These are phyloP conservation scores for Acanthornis magna DNA, from an alignment of 2,797 vertebrate genomes.

Conservation along the genomic window DNA sequence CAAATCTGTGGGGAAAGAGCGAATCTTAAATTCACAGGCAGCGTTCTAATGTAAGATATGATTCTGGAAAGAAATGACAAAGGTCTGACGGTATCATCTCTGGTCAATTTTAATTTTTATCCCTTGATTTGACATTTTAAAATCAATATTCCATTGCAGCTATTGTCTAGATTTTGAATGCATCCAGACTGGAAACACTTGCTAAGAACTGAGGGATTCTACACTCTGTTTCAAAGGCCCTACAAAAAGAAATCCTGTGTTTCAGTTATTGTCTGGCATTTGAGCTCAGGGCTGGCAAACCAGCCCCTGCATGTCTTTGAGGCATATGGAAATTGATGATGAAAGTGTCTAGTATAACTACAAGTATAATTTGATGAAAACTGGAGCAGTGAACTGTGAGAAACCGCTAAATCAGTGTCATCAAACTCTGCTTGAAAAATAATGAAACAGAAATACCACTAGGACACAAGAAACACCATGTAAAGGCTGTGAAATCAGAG, in stretches of 20 bases:
- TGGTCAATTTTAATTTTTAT: constrained; percentile 17
- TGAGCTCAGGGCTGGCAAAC: constrained; percentile 64
- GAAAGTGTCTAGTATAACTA: constrained; percentile 71
- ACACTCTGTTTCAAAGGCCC: neutral
- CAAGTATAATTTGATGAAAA: constrained; percentile 78
- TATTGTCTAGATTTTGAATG: neutral
- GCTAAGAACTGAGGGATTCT: neutral
- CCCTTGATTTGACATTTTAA: neutral
- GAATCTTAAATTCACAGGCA: neutral
- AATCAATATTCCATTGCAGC: constrained; percentile 5
- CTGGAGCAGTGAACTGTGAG: constrained; percentile 76
- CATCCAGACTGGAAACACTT: neutral
- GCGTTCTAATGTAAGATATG: neutral
- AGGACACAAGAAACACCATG: constrained; percentile 28
- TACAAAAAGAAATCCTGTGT: neutral
- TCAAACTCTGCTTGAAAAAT: constrained; percentile 72
- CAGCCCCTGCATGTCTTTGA: constrained; percentile 64
- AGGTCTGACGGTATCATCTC: neutral
- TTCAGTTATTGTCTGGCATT: constrained; percentile 54
- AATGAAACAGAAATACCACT: constrained; percentile 69
- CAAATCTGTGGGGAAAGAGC: neutral
- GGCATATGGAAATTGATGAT: constrained; percentile 76
- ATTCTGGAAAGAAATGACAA: neutral
- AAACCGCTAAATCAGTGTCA: constrained; percentile 76
- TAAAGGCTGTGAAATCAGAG: constrained; percentile 47